These are phyloP conservation scores for Darevskia mixta DNA, from an alignment of 2,797 vertebrate genomes.

Conservation along the genomic window DNA sequence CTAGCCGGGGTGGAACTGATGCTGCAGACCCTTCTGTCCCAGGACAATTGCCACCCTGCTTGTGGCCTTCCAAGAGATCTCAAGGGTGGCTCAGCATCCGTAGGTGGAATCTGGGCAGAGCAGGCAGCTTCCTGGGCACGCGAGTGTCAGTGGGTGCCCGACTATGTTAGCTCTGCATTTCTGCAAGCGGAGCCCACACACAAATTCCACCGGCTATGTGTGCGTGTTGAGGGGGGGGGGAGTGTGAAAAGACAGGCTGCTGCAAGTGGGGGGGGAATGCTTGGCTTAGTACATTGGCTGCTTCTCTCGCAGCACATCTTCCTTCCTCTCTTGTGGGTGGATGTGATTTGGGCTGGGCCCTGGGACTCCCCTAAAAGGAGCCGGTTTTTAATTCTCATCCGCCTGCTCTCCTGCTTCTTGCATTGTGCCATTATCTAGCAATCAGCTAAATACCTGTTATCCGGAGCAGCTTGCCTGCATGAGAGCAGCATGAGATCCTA, in stretches of 20 bases:
- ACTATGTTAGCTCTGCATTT: slow-evolving; percentile 50
- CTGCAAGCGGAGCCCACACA: slow-evolving; percentile 64
- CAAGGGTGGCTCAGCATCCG: slow-evolving; percentile 28
- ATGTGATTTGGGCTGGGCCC: slow-evolving; percentile 11
- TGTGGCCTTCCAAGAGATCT: neutral
- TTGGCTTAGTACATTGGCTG: neutral
- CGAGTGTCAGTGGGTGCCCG: slow-evolving; percentile 38
- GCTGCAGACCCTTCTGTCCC: neutral
- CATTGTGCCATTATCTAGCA: neutral
- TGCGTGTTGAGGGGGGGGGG: slow-evolving; percentile 15
- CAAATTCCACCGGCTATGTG: slow-evolving; percentile 61
- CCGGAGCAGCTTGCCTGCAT: neutral
- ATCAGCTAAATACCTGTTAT: neutral
- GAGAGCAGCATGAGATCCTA: neutral
- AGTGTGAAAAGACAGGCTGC: slow-evolving; percentile 33
- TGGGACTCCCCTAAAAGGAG: slow-evolving; percentile 39
- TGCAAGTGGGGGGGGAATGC: slow-evolving; percentile 5
- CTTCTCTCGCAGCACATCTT: slow-evolving; percentile 10
- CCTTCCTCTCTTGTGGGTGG: slow-evolving; percentile 7
- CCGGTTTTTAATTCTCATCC: slow-evolving; percentile 12
- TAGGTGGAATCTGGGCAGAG: slow-evolving; percentile 8
- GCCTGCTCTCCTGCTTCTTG: slow-evolving; percentile 43
- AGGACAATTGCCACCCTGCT: neutral
- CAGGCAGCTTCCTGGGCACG: slow-evolving; percentile 57
- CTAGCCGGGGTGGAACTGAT: neutral